phyloP scores from a whole-genome alignment of 2,888 invertebrate genomes.

The Pyrocoelia pectoralis region DNA sequence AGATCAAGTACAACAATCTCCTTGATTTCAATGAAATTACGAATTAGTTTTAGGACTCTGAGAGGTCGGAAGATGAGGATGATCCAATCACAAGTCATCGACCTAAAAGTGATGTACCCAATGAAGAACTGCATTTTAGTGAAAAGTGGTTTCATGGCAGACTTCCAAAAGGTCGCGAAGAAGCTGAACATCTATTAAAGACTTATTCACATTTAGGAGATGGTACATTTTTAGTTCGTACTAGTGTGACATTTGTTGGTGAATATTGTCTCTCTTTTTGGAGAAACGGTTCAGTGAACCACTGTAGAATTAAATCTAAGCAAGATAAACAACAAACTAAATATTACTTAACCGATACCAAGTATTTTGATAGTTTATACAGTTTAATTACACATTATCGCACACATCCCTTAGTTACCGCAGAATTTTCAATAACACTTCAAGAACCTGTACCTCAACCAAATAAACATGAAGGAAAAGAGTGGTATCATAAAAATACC shows the following conservation, averaged over 20 bases:
- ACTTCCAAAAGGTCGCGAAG: constrained; percentile 78
- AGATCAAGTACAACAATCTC: constrained; percentile 48
- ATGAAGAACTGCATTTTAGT: constrained; percentile 89
- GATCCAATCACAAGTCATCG: constrained; percentile 64
- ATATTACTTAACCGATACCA: constrained; percentile 88
- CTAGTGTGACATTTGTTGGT: constrained; percentile 95
- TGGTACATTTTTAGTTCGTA: constrained; percentile 91
- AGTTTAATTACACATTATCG: constrained; percentile 91
- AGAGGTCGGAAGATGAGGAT: constrained; percentile 57
- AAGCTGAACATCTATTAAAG: constrained; percentile 80
- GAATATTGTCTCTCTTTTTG: constrained; percentile 96
- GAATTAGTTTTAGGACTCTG: constrained; percentile 45
- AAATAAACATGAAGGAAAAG: constrained; percentile 90
- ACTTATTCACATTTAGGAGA: constrained; percentile 85
- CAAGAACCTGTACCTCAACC: constrained; percentile 94
- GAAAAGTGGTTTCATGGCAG: constrained; percentile 96
- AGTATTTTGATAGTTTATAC: constrained; percentile 91
- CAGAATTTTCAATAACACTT: constrained; percentile 88
- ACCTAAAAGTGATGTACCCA: constrained; percentile 71
- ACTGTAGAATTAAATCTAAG: constrained; percentile 89
- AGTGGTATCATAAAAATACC: constrained; percentile 90
- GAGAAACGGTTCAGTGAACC: constrained; percentile 88
- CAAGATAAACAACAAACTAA: constrained; percentile 89
- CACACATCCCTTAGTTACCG: constrained; percentile 84
- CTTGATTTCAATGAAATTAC: background rate